phyloP scores from a whole-genome alignment of 2,113 vertebrate species.

The Melospiza melodia region DNA sequence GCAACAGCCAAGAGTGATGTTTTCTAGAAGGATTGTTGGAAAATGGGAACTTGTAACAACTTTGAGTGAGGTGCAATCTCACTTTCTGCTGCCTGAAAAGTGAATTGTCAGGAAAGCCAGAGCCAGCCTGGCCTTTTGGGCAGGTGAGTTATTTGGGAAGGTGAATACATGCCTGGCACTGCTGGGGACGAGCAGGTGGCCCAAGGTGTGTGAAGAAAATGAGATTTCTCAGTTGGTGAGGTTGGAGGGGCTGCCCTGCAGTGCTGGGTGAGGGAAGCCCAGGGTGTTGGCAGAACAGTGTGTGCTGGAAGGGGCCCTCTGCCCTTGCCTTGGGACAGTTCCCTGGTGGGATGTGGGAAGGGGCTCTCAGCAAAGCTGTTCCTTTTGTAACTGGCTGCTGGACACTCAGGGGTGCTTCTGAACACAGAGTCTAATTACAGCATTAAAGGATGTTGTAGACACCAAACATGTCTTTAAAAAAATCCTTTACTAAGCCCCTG shows the following conservation, averaged over 20 bases:
- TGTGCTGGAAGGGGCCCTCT: background rate
- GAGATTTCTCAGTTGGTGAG: background rate
- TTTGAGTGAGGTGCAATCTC: background rate
- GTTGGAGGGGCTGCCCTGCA: background rate
- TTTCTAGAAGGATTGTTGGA: background rate
- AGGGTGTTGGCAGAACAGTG: background rate
- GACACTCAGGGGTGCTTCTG: background rate
- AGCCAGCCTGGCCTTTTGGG: background rate
- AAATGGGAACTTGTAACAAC: background rate
- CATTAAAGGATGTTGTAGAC: background rate
- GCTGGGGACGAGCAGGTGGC: background rate
- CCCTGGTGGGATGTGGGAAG: background rate
- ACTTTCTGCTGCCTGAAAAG: background rate
- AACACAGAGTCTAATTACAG: background rate
- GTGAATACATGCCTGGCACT: background rate
- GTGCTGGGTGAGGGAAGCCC: background rate
- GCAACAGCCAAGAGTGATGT: background rate
- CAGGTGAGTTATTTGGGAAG: background rate
- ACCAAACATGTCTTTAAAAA: background rate
- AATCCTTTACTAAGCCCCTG: background rate
- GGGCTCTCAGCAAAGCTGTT: background rate
- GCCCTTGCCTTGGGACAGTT: fast-evolving
- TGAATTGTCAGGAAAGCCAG: background rate
- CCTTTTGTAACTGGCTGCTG: background rate
- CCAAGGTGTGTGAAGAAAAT: fast-evolving